These are phyloP conservation scores for Manis pentadactyla DNA, from an alignment of 2,797 vertebrate species.

Conservation along the genomic window DNA sequence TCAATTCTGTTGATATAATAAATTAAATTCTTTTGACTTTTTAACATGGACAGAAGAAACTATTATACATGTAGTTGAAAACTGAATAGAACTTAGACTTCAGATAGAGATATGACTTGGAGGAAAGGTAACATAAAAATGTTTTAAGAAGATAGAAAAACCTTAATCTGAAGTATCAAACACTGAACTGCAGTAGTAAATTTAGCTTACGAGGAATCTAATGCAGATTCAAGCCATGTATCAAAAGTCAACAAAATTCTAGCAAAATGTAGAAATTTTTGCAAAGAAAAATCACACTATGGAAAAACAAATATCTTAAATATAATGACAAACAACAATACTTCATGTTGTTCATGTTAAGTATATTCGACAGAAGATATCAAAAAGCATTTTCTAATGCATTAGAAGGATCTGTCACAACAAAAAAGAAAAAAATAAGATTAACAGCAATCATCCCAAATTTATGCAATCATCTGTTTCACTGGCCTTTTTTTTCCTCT, in stretches of 20 bases:
- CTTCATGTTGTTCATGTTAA: conserved; percentile 47
- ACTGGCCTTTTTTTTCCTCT: background rate
- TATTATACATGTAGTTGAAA: background rate
- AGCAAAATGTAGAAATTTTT: conserved; percentile 54
- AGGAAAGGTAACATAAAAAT: background rate
- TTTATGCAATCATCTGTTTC: background rate
- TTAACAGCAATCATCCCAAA: conserved; percentile 26
- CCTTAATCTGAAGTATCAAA: conserved; percentile 26
- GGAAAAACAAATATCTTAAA: conserved; percentile 62
- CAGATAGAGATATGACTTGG: background rate
- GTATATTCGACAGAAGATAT: conserved; percentile 8
- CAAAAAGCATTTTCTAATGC: conserved; percentile 42
- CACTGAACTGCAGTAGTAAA: background rate
- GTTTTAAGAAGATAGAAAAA: background rate
- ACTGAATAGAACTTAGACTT: background rate
- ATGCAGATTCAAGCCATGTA: background rate
- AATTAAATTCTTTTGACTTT: background rate
- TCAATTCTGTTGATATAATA: background rate
- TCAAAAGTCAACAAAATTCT: conserved; percentile 40
- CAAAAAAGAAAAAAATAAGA: too few relatives aligned
- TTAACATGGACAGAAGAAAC: background rate
- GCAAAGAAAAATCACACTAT: conserved; percentile 50
- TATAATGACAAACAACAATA: conserved; percentile 54
- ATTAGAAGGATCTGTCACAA: background rate
- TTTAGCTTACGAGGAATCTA: conserved; percentile 41